Conservation (phyloP, 1,140 invertebrate genomes). For the Nilaparvata lugens region DNA sequence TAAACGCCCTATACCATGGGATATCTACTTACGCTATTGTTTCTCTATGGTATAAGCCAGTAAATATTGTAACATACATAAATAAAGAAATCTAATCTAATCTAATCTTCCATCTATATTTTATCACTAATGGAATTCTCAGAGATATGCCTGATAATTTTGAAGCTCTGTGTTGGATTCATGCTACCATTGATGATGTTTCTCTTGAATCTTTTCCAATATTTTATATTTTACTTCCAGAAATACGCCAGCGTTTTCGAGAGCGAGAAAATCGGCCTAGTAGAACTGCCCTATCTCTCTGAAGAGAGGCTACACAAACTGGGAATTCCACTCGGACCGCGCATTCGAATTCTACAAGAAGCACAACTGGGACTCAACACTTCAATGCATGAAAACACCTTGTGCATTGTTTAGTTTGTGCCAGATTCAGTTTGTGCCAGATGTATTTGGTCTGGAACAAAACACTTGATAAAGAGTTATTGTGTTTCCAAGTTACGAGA, state of each 20-base stretch:
- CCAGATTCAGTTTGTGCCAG: not conserved
- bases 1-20: too few relatives aligned
- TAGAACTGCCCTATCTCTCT: constrained; percentile 83
- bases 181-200: not conserved
- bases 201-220: not conserved
- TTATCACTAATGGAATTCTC: too few relatives aligned
- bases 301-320: constrained; percentile 83
- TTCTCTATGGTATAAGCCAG: too few relatives aligned
- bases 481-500: too few relatives aligned
- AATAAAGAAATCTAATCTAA: too few relatives aligned
- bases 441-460: too few relatives aligned
- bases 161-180: too few relatives aligned
- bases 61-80: too few relatives aligned
- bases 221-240: constrained; percentile 51
- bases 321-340: constrained; percentile 79
- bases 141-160: too few relatives aligned
- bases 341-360: constrained; percentile 82
- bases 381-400: constrained; percentile 25
- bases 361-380: constrained; percentile 46
- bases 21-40: too few relatives aligned
- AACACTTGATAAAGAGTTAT: too few relatives aligned
- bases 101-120: too few relatives aligned
- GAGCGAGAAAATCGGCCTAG: constrained; percentile 81
- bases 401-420: constrained; percentile 25
- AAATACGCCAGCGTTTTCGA: constrained; percentile 82